Percentiles rank a stretch among this genome's conserved stretches.
These are phyloP conservation scores for Scaeva pyrastri DNA, from an alignment of 2,888 invertebrate species.

Conservation along the genomic window DNA sequence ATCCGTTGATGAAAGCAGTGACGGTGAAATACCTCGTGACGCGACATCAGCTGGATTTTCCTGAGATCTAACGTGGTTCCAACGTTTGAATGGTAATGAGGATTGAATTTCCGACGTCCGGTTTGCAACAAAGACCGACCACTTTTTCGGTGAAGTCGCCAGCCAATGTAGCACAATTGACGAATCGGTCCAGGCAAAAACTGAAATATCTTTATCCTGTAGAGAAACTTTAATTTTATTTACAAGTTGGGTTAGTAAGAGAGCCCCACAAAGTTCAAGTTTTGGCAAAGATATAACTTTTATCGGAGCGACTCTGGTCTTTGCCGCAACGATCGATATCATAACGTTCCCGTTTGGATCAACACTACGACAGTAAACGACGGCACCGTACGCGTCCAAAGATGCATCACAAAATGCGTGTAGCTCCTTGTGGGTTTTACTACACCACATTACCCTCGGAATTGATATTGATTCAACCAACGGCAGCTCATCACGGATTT, in stretches of 20 bases:
- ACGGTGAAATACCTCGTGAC: conserved; percentile 34
- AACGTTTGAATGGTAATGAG: not conserved
- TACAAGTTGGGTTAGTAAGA: conserved; percentile 36
- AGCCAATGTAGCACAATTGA: too few species aligned
- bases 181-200: too few species aligned
- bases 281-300: conserved; percentile 51
- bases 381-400: conserved; percentile 32
- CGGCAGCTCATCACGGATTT: conserved; percentile 25
- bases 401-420: conserved; percentile 56
- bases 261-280: too few species aligned
- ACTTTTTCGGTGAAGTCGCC: conserved; percentile 35
- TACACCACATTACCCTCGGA: conserved; percentile 9
- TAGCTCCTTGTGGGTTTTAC: not conserved
- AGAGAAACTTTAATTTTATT: too few species aligned
- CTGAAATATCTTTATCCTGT: too few species aligned
- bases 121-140: conserved; percentile 43
- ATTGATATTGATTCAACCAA: conserved; percentile 25
- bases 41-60: conserved; percentile 41
- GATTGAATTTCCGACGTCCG: conserved; percentile 29
- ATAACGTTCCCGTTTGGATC: not conserved
- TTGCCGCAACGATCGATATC: conserved; percentile 17
- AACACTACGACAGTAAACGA: conserved; percentile 38
- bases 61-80: conserved; percentile 27
- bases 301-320: conserved; percentile 39
- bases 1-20: not conserved